Evolutionary conservation across 2,888 invertebrate genomes (phyloP), one percentile per base, ranked within the genome.

Genomic region (Amaurobius ferox): DNA sequence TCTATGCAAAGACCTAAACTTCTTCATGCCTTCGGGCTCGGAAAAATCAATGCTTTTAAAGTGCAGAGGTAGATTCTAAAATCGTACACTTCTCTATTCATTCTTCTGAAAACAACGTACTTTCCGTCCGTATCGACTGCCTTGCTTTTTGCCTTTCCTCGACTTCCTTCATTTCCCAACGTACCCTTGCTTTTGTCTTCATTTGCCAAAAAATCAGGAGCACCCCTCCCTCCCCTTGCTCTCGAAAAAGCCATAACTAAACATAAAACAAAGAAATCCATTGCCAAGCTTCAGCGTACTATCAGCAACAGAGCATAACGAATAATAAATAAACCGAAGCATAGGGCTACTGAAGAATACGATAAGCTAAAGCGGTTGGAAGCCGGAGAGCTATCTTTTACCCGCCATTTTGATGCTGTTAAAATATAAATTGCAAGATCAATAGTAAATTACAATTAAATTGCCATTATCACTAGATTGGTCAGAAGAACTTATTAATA

Each of bases 251-350:
- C 55, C 55, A 23, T 55, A 55, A 55, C 55, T 55, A 55, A n/a
- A 23, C 55, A 55, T 55, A 55, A 55, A 55, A 55, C 55, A 55
- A 55, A 55, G 55, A 55, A 55, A 55, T 55, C 55, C 23, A 55
- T 40, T 40, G n/a, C 64, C 19, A 19, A 11, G 74, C 76, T 67
- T 67, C 76, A 32, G 48, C 74, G 44, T 66, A 66, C 74, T 40
- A 76, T 48, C 76, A 76, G 13, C 67, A 55, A 55, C 55, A 55
- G 23, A 55, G 55, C 55, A 55, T 55, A 55, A 55, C 55, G 55
- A 55, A 55, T 55, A 55, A 55, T 55, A 55, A 55, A 55, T 55
- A 55, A 55, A 55, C 55, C 23, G 55, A 55, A 23, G 55, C 55
- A 55, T 23, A 55, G 55, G 55, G 55, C 55, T 23, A 23, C 19